A percentile compares a stretch with the other conserved stretches of the same genome.
phyloP scores from a whole-genome alignment of 1,140 invertebrate species.

The Pseudobourletiella spinata region DNA sequence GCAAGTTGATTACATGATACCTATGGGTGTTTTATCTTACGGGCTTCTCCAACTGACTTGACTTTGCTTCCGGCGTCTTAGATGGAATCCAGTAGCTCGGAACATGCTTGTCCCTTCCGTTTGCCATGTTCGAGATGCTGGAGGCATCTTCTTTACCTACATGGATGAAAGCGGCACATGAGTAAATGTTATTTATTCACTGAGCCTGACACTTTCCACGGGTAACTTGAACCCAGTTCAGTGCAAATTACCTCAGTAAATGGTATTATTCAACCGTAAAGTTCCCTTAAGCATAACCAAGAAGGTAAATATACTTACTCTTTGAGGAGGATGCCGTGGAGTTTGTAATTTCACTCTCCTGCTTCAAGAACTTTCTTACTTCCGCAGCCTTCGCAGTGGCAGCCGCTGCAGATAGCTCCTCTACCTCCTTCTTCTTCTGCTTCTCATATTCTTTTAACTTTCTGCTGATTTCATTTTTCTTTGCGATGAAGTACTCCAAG shows the following conservation, averaged over 20 bases:
- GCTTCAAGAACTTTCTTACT: constrained; percentile 58
- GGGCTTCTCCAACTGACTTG: constrained; percentile 67
- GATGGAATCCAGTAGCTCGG: constrained; percentile 98
- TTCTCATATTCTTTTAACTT: constrained; percentile 91
- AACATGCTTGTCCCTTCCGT: constrained; percentile 59
- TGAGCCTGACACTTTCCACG: too few species aligned
- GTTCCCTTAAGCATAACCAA: too few species aligned
- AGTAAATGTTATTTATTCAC: too few species aligned
- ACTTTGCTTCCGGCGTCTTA: constrained; percentile 68
- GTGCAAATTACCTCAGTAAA: too few species aligned
- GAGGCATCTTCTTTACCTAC: constrained; percentile 16
- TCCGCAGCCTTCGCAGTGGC: constrained; percentile 61
- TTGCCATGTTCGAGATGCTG: constrained; percentile 66
- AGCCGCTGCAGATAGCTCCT: constrained; percentile 58
- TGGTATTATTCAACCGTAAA: too few species aligned
- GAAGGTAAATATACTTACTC: too few species aligned
- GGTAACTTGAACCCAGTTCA: too few species aligned
- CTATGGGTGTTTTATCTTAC: constrained; percentile 41
- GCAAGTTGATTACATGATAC: background rate
- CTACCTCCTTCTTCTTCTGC: constrained; percentile 55
- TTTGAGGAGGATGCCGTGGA: background rate
- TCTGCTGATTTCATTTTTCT: constrained; percentile 83
- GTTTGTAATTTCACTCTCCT: constrained; percentile 31
- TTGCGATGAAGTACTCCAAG: constrained; percentile 86
- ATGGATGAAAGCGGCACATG: too few species aligned